phyloP scores from a whole-genome alignment of 2,888 invertebrate species.

The Cataglyphis altisquamis region DNA sequence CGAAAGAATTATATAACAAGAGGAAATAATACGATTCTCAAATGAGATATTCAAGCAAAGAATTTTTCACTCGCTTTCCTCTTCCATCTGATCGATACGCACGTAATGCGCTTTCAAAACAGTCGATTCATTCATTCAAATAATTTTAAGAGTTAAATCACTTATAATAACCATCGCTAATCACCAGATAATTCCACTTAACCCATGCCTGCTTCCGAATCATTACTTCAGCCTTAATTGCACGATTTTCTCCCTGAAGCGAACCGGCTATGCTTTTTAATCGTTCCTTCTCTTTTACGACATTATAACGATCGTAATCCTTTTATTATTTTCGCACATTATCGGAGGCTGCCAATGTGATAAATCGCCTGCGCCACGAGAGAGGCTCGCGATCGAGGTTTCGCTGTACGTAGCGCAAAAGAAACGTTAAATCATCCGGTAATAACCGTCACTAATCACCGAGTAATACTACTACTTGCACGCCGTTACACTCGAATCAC shows the following conservation, averaged over 20 bases:
- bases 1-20: background rate
- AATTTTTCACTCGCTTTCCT: constrained; percentile 1
- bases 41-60: background rate
- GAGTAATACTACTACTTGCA: constrained; percentile 29
- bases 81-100: background rate
- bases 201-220: constrained; percentile 31
- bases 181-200: constrained; percentile 51
- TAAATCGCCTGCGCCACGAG: constrained; percentile 14
- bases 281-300: constrained; percentile 24
- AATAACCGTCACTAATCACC: constrained; percentile 48
- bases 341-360: constrained; percentile 9
- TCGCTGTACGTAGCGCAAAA: background rate
- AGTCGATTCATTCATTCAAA: constrained; percentile 34
- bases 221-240: constrained; percentile 42
- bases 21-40: background rate
- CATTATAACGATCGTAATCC: constrained; percentile 26
- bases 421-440: constrained; percentile 30
- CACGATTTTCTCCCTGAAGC: constrained; percentile 18
- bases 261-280: constrained; percentile 23
- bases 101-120: constrained; percentile 33
- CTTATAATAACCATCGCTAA: constrained; percentile 45
- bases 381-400: background rate
- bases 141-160: constrained; percentile 45
- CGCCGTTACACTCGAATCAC: constrained; percentile 30
- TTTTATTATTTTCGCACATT: constrained; percentile 40